These are phyloP conservation scores for Matsumyia berberina DNA, from an alignment of 2,888 invertebrate species.

Conservation along the genomic window DNA sequence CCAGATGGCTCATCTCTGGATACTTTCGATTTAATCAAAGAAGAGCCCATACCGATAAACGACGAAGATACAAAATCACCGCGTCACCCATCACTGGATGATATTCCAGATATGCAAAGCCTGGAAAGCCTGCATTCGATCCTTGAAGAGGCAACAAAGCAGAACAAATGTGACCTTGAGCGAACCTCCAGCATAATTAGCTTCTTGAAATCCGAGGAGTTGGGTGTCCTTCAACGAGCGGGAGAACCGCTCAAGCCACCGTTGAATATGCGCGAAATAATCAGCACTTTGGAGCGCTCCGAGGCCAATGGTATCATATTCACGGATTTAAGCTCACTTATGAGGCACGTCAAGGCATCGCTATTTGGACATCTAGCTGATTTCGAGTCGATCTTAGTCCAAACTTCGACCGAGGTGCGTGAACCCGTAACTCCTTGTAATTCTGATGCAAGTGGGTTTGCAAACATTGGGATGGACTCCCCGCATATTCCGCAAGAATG, in stretches of 20 bases:
- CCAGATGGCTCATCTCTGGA: constrained; percentile 61
- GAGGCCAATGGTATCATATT: constrained; percentile 17
- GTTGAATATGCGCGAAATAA: constrained; percentile 30
- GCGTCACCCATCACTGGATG: neutral
- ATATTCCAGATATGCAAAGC: neutral
- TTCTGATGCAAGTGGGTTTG: no score
- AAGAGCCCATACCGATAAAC: constrained; percentile 41
- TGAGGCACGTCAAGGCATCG: constrained; percentile 21
- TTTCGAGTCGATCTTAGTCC: neutral
- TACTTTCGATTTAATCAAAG: constrained; percentile 71
- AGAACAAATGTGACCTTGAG: constrained; percentile 30
- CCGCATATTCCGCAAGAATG: constrained; percentile 34
- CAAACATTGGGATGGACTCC: no score
- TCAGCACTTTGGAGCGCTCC: constrained; percentile 21
- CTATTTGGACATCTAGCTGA: neutral
- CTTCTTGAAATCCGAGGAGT: constrained; percentile 40
- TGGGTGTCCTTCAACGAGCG: neutral
- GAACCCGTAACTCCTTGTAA: neutral
- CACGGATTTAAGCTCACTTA: constrained; percentile 8
- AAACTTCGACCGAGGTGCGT: neutral
- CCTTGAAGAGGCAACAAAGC: neutral
- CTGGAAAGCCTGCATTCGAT: constrained; percentile 15
- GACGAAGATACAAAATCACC: neutral
- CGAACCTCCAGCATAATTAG: constrained; percentile 32
- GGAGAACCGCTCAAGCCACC: neutral